A percentile compares a stretch with the other conserved stretches of the same genome.
phyloP scores from a whole-genome alignment of 2,888 invertebrate genomes.

The Odontocerum albicorne region DNA sequence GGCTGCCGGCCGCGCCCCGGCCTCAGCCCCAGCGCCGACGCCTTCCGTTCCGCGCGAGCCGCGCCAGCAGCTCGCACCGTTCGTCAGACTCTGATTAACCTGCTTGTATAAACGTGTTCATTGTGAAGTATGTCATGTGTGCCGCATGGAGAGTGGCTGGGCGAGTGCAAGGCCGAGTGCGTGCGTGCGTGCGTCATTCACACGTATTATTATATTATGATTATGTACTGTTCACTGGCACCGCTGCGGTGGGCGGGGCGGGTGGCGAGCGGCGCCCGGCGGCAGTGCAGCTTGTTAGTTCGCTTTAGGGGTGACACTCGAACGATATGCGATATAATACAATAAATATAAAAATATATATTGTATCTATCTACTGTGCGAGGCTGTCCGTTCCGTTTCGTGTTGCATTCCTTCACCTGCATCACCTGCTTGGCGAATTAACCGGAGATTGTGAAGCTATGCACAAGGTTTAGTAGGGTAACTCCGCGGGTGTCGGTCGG shows the following conservation, averaged over 20 bases:
- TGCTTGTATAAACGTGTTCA: constrained; percentile 36
- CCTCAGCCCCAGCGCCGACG: constrained; percentile 37
- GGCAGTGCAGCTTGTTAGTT: constrained; percentile 27
- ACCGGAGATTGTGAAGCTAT: constrained; percentile 13
- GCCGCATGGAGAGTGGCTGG: constrained; percentile 19
- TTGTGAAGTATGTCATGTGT: constrained; percentile 32
- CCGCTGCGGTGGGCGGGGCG: background rate
- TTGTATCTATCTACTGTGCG: too few species aligned
- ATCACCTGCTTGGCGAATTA: constrained; percentile 32
- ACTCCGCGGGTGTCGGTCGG: constrained; percentile 1
- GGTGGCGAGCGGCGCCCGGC: constrained; percentile 13
- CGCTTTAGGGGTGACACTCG: constrained; percentile 30
- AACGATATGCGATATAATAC: constrained; percentile 29
- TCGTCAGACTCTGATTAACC: constrained; percentile 21
- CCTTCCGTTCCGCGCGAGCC: constrained; percentile 34
- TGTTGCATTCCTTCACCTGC: constrained; percentile 14
- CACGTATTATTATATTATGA: background rate
- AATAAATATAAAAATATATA: constrained; percentile 24
- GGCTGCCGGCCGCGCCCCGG: background rate
- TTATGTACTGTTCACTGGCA: background rate
- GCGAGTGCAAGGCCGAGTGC: constrained; percentile 19
- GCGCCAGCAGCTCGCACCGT: constrained; percentile 12
- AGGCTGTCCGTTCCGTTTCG: constrained; percentile 24
- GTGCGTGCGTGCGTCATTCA: constrained; percentile 29
- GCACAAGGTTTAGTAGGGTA: constrained; percentile 20